Conservation (phyloP, 2,888 invertebrate species). For the Lissocephala sabroskyi region DNA sequence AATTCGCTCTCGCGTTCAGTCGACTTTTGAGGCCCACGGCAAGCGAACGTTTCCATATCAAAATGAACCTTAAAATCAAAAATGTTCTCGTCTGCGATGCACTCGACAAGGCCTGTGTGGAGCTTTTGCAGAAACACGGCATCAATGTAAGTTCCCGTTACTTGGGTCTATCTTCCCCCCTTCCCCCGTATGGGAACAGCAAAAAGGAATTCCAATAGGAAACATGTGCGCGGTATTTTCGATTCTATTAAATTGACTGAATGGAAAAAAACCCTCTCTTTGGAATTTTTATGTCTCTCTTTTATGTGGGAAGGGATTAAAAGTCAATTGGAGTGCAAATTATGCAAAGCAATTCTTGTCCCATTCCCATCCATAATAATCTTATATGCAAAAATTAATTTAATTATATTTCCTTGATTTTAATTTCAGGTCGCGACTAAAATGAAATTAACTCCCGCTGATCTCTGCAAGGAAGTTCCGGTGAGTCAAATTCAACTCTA, state of each 20-base stretch:
- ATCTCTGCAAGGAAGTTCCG: slow-evolving; percentile 86
- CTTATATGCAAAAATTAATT: too few relatives aligned
- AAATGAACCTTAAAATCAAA: slow-evolving; percentile 78
- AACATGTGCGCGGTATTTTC: not conserved
- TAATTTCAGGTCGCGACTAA: slow-evolving; percentile 75
- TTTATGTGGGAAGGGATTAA: too few relatives aligned
- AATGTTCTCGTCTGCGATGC: slow-evolving; percentile 94
- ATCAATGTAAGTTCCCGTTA: slow-evolving; percentile 85
- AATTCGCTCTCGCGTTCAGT: slow-evolving; percentile 23
- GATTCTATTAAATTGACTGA: not conserved
- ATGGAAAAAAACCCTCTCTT: too few relatives aligned
- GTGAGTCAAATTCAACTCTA: slow-evolving; percentile 79
- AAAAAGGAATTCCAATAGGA: too few relatives aligned
- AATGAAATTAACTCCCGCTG: slow-evolving; percentile 83
- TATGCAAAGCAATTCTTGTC: too few relatives aligned
- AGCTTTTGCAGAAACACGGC: slow-evolving; percentile 83
- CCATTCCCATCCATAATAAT: too few relatives aligned
- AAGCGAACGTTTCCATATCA: too few relatives aligned
- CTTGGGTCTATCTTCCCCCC: too few relatives aligned
- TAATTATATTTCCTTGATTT: slow-evolving; percentile 12
- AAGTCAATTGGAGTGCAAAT: not conserved
- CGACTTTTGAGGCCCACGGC: slow-evolving; percentile 23
- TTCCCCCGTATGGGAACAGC: too few relatives aligned
- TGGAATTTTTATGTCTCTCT: not conserved
- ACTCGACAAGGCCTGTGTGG: slow-evolving; percentile 88